Percentiles rank a stretch among this genome's conserved stretches.
Conservation (phyloP, 2,797 vertebrate genomes). For the Scyliorhinus canicula region DNA sequence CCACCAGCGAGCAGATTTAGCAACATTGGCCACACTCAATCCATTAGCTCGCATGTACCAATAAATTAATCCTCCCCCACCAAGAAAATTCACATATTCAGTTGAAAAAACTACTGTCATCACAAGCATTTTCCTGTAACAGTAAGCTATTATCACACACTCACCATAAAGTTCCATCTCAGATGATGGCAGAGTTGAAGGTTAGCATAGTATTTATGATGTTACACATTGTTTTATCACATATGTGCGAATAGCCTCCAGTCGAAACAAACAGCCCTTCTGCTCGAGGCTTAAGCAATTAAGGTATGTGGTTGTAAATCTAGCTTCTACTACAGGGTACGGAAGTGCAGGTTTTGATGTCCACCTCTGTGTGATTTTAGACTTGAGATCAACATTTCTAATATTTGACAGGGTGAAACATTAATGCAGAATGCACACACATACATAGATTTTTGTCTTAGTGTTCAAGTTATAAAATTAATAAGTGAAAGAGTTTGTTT, state of each 20-base stretch:
- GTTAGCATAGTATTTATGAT: constrained; percentile 7
- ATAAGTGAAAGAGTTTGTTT: neutral
- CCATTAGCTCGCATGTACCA: neutral
- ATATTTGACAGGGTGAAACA: neutral
- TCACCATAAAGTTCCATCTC: neutral
- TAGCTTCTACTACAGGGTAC: neutral
- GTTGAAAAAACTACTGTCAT: neutral
- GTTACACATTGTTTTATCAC: neutral
- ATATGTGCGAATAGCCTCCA: neutral
- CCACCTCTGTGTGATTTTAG: neutral
- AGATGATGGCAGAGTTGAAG: neutral
- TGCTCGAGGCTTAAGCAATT: neutral
- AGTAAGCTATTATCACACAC: neutral
- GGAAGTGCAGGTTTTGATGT: neutral
- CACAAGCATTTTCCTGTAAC: neutral
- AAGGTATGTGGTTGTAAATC: neutral
- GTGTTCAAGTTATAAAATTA: neutral
- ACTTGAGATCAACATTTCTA: neutral
- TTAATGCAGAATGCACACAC: neutral
- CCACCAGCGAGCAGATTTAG: neutral
- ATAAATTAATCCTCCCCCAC: neutral
- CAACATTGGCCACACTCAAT: neutral
- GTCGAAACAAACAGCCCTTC: neutral
- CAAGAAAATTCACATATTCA: neutral
- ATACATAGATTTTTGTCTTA: neutral